These are phyloP conservation scores for Eupithecia exiguata DNA, from an alignment of 2,888 invertebrate species.

Conservation along the genomic window DNA sequence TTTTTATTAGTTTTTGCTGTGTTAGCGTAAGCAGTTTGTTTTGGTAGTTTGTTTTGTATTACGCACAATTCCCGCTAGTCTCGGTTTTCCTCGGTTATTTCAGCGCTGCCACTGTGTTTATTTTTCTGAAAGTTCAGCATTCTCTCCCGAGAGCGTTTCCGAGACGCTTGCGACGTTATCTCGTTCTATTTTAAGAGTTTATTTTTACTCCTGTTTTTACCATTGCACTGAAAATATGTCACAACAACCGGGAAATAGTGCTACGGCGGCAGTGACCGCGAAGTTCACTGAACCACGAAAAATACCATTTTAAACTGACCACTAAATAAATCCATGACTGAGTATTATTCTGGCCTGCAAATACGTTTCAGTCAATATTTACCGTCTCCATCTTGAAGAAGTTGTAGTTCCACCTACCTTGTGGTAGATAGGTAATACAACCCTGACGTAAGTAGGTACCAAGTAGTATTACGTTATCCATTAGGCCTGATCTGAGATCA, in stretches of 20 bases:
- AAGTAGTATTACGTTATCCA: neutral
- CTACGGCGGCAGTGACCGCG: constrained; percentile 57
- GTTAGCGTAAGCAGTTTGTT: neutral
- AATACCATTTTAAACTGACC: constrained; percentile 49
- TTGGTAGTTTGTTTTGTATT: neutral
- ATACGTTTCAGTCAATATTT: neutral
- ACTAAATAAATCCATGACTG: neutral
- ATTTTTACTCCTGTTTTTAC: constrained; percentile 41
- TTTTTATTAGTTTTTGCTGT: neutral
- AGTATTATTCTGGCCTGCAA: neutral
- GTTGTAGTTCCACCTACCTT: neutral
- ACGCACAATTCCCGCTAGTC: neutral
- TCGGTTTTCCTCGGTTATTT: constrained; percentile 17
- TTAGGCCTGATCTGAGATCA: neutral
- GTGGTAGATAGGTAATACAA: neutral
- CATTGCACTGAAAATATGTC: constrained; percentile 46
- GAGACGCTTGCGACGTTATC: constrained; percentile 26
- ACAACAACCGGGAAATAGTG: constrained; percentile 53
- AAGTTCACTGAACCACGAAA: constrained; percentile 67
- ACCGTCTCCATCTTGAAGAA: neutral
- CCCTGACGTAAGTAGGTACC: neutral
- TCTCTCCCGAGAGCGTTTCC: constrained; percentile 13
- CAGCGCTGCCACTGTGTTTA: constrained; percentile 8
- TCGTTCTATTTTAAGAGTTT: constrained; percentile 36
- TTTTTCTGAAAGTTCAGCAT: constrained; percentile 22